Conservation (phyloP, 2,888 invertebrate species). For the Lottia scabra region DNA sequence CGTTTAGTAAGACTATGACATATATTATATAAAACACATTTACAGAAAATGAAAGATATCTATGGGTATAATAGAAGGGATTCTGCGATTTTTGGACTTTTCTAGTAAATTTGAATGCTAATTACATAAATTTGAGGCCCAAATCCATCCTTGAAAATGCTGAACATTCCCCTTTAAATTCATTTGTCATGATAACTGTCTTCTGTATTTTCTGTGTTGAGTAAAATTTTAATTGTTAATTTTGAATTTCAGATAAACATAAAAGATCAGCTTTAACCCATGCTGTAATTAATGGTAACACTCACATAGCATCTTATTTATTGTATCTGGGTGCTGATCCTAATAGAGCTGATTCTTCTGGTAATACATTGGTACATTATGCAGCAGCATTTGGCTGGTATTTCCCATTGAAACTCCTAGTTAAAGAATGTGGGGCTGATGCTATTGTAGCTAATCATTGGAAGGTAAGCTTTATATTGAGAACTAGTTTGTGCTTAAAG, state of each 20-base stretch:
- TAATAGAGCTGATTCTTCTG: slow-evolving; percentile 71
- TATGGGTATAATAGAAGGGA: no score
- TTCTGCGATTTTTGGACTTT: no score
- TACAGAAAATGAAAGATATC: no score
- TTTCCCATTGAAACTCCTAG: slow-evolving; percentile 70
- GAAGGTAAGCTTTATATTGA: slow-evolving; percentile 61
- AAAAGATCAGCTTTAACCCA: slow-evolving; percentile 72
- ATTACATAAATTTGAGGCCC: no score
- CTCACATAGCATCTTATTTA: slow-evolving; percentile 70
- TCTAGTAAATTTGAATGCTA: no score
- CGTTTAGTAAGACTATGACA: no score
- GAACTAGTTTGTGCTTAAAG: not conserved
- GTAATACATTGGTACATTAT: slow-evolving; percentile 72
- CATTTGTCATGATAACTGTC: no score
- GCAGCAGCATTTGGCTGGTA: slow-evolving; percentile 74
- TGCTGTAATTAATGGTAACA: slow-evolving; percentile 72
- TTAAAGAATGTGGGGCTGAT: slow-evolving; percentile 68
- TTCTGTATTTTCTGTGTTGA: no score
- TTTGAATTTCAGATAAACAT: slow-evolving; percentile 68
- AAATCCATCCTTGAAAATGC: no score
- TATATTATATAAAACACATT: no score
- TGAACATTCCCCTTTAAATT: no score
- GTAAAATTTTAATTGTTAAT: no score
- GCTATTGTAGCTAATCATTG: slow-evolving; percentile 69
- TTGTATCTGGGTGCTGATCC: slow-evolving; percentile 70